phyloP scores from a whole-genome alignment of 1,140 invertebrate genomes.

The Tenebrio molitor region DNA sequence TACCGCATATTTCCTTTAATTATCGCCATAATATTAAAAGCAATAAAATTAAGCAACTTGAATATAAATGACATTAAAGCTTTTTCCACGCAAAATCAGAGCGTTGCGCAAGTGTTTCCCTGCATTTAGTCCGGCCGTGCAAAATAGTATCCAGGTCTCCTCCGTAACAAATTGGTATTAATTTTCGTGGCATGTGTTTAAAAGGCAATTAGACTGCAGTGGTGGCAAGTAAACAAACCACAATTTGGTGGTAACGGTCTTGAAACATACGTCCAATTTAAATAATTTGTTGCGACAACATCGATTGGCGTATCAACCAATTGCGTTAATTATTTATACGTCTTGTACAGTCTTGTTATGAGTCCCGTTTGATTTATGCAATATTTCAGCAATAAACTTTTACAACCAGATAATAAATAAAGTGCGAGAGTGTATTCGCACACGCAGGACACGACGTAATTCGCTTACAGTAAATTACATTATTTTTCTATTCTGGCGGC shows the following conservation, averaged over 20 bases:
- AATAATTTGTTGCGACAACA: slow-evolving; percentile 21
- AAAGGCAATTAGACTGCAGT: slow-evolving; percentile 23
- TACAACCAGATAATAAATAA: slow-evolving; percentile 43
- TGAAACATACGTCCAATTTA: slow-evolving; percentile 8
- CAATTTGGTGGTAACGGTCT: slow-evolving; percentile 20
- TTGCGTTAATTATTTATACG: slow-evolving; percentile 37
- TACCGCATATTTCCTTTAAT: slow-evolving; percentile 36
- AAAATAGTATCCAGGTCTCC: background rate
- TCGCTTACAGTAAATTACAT: slow-evolving; percentile 31
- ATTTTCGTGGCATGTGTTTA: background rate
- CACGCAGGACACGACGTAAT: slow-evolving; percentile 34
- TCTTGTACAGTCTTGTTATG: slow-evolving; percentile 19
- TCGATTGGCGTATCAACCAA: background rate
- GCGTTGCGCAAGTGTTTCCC: too few species aligned
- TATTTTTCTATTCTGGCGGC: slow-evolving; percentile 31
- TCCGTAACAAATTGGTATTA: background rate
- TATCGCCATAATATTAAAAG: slow-evolving; percentile 32
- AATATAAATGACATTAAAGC: slow-evolving; percentile 20
- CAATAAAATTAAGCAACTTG: slow-evolving; percentile 25
- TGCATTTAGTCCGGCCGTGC: too few species aligned
- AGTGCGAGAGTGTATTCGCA: slow-evolving; percentile 35
- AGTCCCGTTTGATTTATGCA: slow-evolving; percentile 42
- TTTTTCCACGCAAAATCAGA: slow-evolving; percentile 1
- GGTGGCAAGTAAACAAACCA: slow-evolving; percentile 16
- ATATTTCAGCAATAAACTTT: slow-evolving; percentile 36